Evolutionary conservation across 30 jellyfish, hydroid and myxozoan species (phyloP), one percentile per base, ranked within the genome.

Genomic region (Cassiopea andromeda): DNA sequence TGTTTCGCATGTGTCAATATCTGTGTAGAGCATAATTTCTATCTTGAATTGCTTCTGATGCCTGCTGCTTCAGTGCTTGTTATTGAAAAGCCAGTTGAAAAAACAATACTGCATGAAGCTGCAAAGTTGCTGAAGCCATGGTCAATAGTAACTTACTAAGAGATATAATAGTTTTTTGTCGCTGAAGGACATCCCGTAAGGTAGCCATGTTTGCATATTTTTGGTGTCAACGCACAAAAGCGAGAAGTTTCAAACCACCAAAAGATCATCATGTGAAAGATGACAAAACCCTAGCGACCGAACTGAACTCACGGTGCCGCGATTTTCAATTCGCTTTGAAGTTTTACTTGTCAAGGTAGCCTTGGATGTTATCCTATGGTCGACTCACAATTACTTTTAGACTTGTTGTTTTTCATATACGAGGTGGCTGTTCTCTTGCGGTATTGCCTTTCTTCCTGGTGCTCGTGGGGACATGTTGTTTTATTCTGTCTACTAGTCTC

Each of bases 1-100:
- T 81, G 69, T 81, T 81, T 64, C 90, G 44, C 48, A 68, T 43
- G 68, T 81, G 90, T 17, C 81, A 8, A 60, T 81, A 81, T 46
- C 71, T 27, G 69, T 45, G 72, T 82, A 81, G 69, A 10, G 81
- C 90, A 60, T 45, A 78, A 59, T 81, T 64, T 67, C 70, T 81
- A 2, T 64, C 81, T 82, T 67, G 69, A 60, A 60, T 81, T n/a
- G 90, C 90, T n/a, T 58, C 38, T 3, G 68, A 9, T 12, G 48
- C 58, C 72, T 60, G 81, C 44, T 72, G 60, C 44, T 72, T 72
- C 81, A 72, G 60, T 0, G 81, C 81, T 27, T 72, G 81, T 13
- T 72, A 38, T 72, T 72, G 81, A 7, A 10, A 7, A 38, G 17
- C 2, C 7, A 72, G 19, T 15, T 72, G 0, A 8, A 72, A 18